Evolutionary conservation across 1,140 invertebrate genomes (phyloP).

Genomic region (Subanguina moxae): DNA sequence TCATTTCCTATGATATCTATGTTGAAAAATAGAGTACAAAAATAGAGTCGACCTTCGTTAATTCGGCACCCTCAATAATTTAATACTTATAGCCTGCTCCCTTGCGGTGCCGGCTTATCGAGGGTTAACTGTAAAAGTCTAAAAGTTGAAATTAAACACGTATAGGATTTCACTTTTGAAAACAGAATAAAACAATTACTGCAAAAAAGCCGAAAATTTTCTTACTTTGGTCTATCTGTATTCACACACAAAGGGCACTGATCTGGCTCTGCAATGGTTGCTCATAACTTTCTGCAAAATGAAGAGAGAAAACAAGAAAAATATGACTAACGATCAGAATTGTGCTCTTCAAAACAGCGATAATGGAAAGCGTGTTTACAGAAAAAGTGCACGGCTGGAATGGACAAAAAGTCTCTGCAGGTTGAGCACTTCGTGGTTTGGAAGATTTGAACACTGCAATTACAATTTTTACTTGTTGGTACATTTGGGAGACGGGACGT

Average conservation of each 20-base stretch:
- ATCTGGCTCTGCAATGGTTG: background rate
- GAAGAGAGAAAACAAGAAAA: no score
- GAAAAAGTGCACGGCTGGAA: constrained; percentile 46
- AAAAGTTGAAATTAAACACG: no score
- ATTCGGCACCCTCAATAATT: no score
- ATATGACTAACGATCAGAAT: constrained; percentile 3
- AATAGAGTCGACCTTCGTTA: no score
- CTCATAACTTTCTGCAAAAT: no score
- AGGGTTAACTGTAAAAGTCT: no score
- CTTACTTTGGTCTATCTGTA: background rate
- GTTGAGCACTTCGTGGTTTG: constrained; percentile 45
- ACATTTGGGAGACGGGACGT: no score
- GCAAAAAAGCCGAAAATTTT: background rate
- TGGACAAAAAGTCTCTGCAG: constrained; percentile 25
- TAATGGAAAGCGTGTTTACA: constrained; percentile 48
- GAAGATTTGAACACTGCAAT: constrained; percentile 50
- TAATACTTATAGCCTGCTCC: no score
- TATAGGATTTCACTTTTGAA: no score
- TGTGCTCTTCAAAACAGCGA: constrained; percentile 47
- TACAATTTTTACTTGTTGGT: background rate
- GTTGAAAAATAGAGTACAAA: no score
- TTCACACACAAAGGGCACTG: background rate
- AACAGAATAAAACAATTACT: background rate
- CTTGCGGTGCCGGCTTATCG: no score
- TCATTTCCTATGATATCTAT: no score